Evolutionary conservation across 2,113 vertebrate species (phyloP).

Genomic region (Serranochromis macrocephalus): DNA sequence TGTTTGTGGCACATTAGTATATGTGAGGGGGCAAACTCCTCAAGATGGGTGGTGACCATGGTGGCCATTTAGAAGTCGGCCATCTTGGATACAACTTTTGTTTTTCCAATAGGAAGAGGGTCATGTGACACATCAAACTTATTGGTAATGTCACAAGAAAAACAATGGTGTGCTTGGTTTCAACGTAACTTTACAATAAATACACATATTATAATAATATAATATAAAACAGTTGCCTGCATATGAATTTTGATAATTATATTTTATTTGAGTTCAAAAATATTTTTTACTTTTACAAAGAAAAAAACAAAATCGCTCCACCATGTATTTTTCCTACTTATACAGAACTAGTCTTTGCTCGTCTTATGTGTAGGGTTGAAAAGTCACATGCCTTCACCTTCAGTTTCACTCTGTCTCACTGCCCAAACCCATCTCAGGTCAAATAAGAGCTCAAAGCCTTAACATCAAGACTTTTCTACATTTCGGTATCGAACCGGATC

Average conservation of each 20-base stretch:
- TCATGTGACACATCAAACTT: not conserved
- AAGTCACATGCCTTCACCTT: not conserved
- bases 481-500: rapidly evolving
- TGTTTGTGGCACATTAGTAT: not conserved
- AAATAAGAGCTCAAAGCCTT: not conserved
- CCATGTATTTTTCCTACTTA: not conserved
- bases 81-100: not conserved
- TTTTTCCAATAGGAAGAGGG: not conserved
- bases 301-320: not conserved
- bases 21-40: not conserved
- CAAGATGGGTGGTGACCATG: not conserved
- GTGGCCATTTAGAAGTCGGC: not conserved
- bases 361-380: not conserved
- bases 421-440: not conserved
- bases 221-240: not conserved
- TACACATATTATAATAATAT: not conserved
- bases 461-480: not conserved
- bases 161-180: not conserved
- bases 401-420: not conserved
- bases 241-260: not conserved
- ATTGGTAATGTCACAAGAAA: too few species aligned
- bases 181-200: not conserved
- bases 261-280: not conserved
- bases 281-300: not conserved
- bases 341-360: not conserved